Evolutionary conservation across 2,113 vertebrate species (phyloP).

Genomic region (Nesogale talazaci): DNA sequence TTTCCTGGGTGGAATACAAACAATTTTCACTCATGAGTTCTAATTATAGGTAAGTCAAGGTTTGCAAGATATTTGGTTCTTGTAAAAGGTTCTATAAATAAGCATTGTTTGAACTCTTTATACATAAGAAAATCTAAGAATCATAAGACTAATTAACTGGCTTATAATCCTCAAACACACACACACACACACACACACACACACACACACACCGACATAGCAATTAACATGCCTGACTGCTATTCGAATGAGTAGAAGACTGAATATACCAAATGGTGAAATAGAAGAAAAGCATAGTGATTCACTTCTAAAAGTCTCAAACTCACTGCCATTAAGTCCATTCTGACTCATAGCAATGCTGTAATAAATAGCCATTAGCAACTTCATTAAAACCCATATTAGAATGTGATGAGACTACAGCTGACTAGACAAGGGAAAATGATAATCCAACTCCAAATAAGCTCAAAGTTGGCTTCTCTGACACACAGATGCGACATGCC

Average conservation of each 20-base stretch:
- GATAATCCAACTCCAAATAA: no score
- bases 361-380: no score
- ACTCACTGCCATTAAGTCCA: no score
- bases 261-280: neutral
- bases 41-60: neutral
- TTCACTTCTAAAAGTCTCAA: neutral
- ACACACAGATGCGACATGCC: no score
- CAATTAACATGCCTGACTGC: neutral
- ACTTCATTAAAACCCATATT: no score
- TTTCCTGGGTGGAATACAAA: neutral
- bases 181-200: neutral
- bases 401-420: no score
- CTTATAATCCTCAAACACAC: neutral
- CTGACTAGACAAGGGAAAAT: no score
- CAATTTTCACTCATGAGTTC: neutral
- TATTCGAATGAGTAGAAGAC: neutral
- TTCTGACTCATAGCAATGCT: no score
- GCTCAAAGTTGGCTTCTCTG: no score
- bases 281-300: neutral
- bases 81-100: constrained; percentile 16
- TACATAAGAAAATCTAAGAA: constrained; percentile 13
- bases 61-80: neutral
- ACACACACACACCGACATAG: neutral
- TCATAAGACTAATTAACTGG: neutral
- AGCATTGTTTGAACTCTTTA: neutral